Evolutionary conservation across 2,888 invertebrate species (phyloP), one percentile per base, ranked within the genome.

Genomic region (Athalia circularis): DNA sequence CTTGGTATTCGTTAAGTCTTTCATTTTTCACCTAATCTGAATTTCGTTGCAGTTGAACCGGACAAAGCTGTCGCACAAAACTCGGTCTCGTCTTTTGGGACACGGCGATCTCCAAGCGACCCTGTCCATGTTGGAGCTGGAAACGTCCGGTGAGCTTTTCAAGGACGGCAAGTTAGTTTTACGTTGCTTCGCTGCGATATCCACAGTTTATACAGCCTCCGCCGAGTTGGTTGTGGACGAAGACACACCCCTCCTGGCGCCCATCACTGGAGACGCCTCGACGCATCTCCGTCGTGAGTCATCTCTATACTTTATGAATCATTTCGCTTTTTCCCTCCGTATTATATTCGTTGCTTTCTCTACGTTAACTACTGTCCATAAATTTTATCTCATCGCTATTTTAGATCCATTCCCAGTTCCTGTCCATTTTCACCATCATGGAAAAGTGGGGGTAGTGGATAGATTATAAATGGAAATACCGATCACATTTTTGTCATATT

Each of bases 231-330:
- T 87, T 29, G 85, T 90, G 61, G 84, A 82, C 72, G 88, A 89
- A 79, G 90, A 89, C 64, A 85, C 82, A 5, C 90, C 89, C 3
- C 86, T 87, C 54, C 83, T 89, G 68, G 89, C 90, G 50, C 87
- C 89, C 15, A 90, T 90, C 78, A 90, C 88, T 15, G 88, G 89
- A 8, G 88, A 89, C 79, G 89, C 89, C 7, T 87, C 87, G 5
- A 87, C 89, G 0, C 89, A 88, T 65, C n/a, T 65, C 5, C 77
- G 57, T 54, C 77, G 77, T 77, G 65, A 77, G 67, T 77, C 77
- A 45, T 2, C 29, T 45, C 13, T 65, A 43, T 57, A 13, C 11
- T 54, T 65, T 50, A 62, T 15, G 43, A 75, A 64, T 62, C 48
- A 50, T 64, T 75, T 29, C 29, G 29, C 54, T 6, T 75, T 6